Evolutionary conservation across 2,888 invertebrate species (phyloP), one percentile per base, ranked within the genome.

Genomic region (Dasypogon diadema): DNA sequence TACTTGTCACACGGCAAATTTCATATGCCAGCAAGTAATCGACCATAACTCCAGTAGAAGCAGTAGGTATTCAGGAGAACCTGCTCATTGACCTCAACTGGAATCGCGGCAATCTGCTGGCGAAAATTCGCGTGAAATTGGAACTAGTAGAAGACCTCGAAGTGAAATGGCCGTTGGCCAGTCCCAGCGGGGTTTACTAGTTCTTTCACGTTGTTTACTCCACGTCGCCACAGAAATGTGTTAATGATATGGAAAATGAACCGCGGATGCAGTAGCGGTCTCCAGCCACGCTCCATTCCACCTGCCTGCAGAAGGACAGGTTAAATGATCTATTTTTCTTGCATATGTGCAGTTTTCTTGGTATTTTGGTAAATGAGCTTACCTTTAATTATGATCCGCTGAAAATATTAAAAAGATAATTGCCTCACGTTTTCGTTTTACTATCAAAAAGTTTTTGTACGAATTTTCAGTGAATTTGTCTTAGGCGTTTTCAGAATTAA

Each of bases 231-330:
- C 24, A 74, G 63, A 75, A 75, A 37, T 75, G 63, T 75, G 75
- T 65, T 75, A 75, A 75, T 75, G 63, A 63, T 63, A 75, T 65
- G 63, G 58, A 73, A 73, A 63, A 73, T 34, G 16, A 26, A n/a
- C 48, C 21, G 21, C 22, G 30, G 75, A 63, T 65, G 75, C 42
- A 65, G 60, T 75, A 75, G 48, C 75, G 75, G 63, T 51, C 63
- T 54, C 34, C 2, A 26, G n/a, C 24, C 26, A 30, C 70, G 12
- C 22, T n/a, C 12, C 54, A 51, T 54, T 30, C 70, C 48, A 65
- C 46, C 37, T 65, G n/a, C n/a, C n/a, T n/a, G n/a, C n/a, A n/a
- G n/a, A n/a, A n/a, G n/a, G n/a, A n/a, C n/a, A n/a, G n/a, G n/a
- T n/a, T n/a, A n/a, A n/a, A n/a, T n/a, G n/a, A n/a, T n/a, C n/a